phyloP scores from a whole-genome alignment of 2,113 vertebrate species.

The Sinocyclocheilus maitianheensis region DNA sequence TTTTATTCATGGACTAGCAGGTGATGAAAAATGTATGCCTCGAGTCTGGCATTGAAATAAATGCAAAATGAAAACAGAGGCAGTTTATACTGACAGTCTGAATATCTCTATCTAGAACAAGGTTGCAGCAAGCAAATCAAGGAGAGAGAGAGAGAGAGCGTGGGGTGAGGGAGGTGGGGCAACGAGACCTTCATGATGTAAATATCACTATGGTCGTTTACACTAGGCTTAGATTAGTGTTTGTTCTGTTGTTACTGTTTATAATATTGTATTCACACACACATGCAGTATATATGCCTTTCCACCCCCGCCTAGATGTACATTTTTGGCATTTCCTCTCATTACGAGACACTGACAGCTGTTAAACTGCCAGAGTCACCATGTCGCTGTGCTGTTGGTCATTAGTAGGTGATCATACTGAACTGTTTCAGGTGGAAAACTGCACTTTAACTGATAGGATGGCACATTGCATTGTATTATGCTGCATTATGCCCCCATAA shows the following conservation, averaged over 20 bases:
- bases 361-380: constrained; percentile 4
- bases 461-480: no score
- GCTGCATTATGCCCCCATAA: no score
- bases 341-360: not conserved
- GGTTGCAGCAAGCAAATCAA: constrained; percentile 92
- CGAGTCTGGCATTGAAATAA: constrained; percentile 99
- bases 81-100: constrained; percentile 99
- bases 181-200: constrained; percentile 77
- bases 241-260: constrained; percentile 65
- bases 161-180: constrained; percentile 51
- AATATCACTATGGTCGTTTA: constrained; percentile 76
- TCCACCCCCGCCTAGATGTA: not conserved
- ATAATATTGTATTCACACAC: constrained; percentile 53
- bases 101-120: constrained; percentile 99
- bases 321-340: constrained; percentile 29
- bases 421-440: no score
- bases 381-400: not conserved
- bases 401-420: not conserved
- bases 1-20: constrained; percentile 99
- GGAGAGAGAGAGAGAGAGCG: constrained; percentile 37
- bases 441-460: no score
- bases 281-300: constrained; percentile 2
- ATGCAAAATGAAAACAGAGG: constrained; percentile 99
- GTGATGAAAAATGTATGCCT: constrained; percentile 99
- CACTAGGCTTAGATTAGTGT: constrained; percentile 75